Evolutionary conservation across 2,113 vertebrate species (phyloP).

Genomic region (Petroica traversi): DNA sequence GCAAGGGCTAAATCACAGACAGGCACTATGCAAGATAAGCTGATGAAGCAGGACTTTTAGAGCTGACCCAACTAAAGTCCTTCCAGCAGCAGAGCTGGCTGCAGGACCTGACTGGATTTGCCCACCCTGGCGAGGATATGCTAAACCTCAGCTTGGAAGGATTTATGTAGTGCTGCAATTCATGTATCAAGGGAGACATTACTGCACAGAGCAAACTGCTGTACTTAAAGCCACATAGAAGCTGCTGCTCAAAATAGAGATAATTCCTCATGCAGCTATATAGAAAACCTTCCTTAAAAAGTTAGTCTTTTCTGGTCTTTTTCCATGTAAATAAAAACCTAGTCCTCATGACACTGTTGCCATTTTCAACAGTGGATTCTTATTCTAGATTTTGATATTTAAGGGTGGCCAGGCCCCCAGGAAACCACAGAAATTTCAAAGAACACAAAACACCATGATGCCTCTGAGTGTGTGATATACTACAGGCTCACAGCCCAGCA

Average conservation of each 20-base stretch:
- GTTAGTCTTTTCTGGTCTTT: background rate
- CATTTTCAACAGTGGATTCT: background rate
- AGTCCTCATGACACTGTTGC: background rate
- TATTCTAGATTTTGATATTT: background rate
- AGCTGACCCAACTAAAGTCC: background rate
- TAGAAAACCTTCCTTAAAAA: background rate
- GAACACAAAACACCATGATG: background rate
- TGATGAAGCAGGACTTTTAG: background rate
- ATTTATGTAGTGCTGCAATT: background rate
- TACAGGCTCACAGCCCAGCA: background rate
- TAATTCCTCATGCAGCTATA: background rate
- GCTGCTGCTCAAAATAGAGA: background rate
- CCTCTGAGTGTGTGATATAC: background rate
- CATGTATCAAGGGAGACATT: background rate
- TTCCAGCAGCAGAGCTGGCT: background rate
- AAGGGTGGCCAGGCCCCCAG: too few species aligned
- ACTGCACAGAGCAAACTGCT: background rate
- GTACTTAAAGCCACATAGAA: background rate
- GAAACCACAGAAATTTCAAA: background rate
- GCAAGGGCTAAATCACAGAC: background rate
- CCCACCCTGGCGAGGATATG: fast-evolving
- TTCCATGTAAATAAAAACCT: background rate
- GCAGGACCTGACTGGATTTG: background rate
- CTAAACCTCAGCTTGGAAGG: background rate
- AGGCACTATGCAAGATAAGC: background rate